Conservation (phyloP, 2,797 vertebrate genomes). For the Coregonus sp. region DNA sequence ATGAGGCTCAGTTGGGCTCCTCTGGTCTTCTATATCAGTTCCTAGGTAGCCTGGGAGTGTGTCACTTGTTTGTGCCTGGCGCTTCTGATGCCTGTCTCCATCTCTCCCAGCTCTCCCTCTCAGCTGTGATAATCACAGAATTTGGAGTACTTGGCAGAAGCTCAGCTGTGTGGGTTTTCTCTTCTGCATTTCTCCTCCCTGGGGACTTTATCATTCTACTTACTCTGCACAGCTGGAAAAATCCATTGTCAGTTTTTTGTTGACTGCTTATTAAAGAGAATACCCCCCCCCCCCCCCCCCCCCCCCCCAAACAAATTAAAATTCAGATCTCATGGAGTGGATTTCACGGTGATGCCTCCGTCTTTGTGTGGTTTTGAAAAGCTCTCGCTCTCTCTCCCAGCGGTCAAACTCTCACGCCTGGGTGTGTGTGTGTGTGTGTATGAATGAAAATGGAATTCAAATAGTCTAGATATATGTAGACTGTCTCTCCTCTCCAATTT, state of each 20-base stretch:
- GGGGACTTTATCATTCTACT: slow-evolving; percentile 10
- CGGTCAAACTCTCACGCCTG: not conserved
- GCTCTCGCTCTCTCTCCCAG: not conserved
- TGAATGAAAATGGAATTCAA: not conserved
- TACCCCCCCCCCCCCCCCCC: not conserved
- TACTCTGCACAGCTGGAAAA: slow-evolving; percentile 18
- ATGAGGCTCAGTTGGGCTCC: not conserved
- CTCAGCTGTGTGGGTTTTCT: slow-evolving; percentile 9
- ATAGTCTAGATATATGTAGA: not conserved
- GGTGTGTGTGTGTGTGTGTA: not conserved
- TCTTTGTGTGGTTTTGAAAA: slow-evolving; percentile 8
- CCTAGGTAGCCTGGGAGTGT: not conserved
- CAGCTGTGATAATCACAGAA: slow-evolving; percentile 26
- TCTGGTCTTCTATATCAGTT: not conserved
- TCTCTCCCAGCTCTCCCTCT: slow-evolving; percentile 8
- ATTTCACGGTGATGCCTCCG: not conserved
- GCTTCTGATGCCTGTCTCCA: not conserved
- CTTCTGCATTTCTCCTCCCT: slow-evolving; percentile 8
- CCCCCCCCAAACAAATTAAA: not conserved
- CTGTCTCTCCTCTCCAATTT: not conserved
- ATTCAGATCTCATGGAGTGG: not conserved
- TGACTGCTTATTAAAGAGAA: slow-evolving; percentile 33
- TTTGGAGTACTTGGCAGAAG: slow-evolving; percentile 23
- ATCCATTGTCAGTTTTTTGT: slow-evolving; percentile 28
- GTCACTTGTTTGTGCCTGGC: not conserved